Conservation (phyloP, 35 echinoderm and acorn worm species). For the Holothuria glaberrima region DNA sequence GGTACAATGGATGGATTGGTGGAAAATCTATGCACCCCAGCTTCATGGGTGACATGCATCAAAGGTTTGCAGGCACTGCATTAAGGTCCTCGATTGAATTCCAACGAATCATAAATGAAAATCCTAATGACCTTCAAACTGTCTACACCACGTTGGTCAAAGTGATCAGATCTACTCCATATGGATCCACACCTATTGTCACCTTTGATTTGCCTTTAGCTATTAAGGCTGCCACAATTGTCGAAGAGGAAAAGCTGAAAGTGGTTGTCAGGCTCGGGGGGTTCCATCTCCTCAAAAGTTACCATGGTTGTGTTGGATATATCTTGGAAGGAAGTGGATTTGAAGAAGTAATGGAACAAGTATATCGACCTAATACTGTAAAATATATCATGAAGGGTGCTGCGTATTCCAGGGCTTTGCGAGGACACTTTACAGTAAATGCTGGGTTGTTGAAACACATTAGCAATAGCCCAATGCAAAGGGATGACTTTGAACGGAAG, state of each 20-base stretch:
- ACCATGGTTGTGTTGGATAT: slow-evolving; percentile 63
- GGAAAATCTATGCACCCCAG: slow-evolving; percentile 44
- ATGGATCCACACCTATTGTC: slow-evolving; percentile 59
- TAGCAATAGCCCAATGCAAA: not conserved
- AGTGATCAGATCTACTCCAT: slow-evolving; percentile 34
- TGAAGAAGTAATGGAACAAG: slow-evolving; percentile 63
- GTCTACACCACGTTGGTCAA: slow-evolving; percentile 30
- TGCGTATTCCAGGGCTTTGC: slow-evolving; percentile 64
- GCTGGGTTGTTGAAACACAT: slow-evolving; percentile 51
- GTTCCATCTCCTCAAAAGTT: slow-evolving; percentile 66
- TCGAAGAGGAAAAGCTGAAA: slow-evolving; percentile 66
- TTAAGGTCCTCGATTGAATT: slow-evolving; percentile 62
- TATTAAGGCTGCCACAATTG: slow-evolving; percentile 67
- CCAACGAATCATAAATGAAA: slow-evolving; percentile 65
- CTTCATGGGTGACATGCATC: slow-evolving; percentile 66
- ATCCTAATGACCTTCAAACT: slow-evolving; percentile 68
- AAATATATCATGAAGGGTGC: slow-evolving; percentile 67
- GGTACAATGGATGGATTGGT: slow-evolving; percentile 56
- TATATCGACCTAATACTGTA: slow-evolving; percentile 55
- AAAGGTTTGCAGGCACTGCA: slow-evolving; percentile 48
- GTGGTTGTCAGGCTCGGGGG: slow-evolving; percentile 65
- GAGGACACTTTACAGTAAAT: slow-evolving; percentile 59
- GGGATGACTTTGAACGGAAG: slow-evolving; percentile 26
- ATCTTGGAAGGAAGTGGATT: slow-evolving; percentile 71
- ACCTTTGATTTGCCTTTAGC: slow-evolving; percentile 66